Evolutionary conservation across 2,888 invertebrate genomes (phyloP), one percentile per base, ranked within the genome.

Genomic region (Zaprionus bogoriensis): DNA sequence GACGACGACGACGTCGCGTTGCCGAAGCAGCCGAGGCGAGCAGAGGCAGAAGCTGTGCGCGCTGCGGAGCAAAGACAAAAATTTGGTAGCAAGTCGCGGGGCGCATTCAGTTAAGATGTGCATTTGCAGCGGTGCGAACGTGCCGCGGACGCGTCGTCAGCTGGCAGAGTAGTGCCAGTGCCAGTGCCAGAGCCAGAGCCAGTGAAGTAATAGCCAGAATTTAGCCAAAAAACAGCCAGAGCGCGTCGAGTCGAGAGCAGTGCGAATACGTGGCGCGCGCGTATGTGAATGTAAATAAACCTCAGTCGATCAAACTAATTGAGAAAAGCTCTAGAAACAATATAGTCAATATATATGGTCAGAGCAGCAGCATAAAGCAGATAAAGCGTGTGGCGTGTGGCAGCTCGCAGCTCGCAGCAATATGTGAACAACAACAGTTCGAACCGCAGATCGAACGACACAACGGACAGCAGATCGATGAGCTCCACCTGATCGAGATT

Each of bases 121-220:
- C 86, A 86, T 83, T 89, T 89, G 87, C 84, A 86, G 85, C 87
- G 87, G 88, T 88, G 80, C 89, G 84, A 88, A 89, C 88, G 89
- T 89, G 84, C 88, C 73, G 76, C 80, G 77, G 84, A 74, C 81
- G 82, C 87, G 87, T 76, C 87, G 87, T 76, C 70, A 75, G 64
- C 57, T 77, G 83, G 77, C 73, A 74, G 39, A 63, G 41, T 60
- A 66, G 22, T 20, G 58, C 65, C 61, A 60, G 61, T 30, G n/a
- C n/a, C n/a, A n/a, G n/a, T n/a, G n/a, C n/a, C n/a, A 41, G 6
- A 79, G 42, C 53, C 58, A 57, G 44, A 55, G 54, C 23, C 27
- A 36, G 48, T 55, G 7, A 52, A 14, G 32, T 54, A 60, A 36
- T 39, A 46, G 46, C 53, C 58, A 42, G n/a, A 42, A 14, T 19